Conservation (phyloP, 1,140 invertebrate species). For the Pseudobourletiella spinata region DNA sequence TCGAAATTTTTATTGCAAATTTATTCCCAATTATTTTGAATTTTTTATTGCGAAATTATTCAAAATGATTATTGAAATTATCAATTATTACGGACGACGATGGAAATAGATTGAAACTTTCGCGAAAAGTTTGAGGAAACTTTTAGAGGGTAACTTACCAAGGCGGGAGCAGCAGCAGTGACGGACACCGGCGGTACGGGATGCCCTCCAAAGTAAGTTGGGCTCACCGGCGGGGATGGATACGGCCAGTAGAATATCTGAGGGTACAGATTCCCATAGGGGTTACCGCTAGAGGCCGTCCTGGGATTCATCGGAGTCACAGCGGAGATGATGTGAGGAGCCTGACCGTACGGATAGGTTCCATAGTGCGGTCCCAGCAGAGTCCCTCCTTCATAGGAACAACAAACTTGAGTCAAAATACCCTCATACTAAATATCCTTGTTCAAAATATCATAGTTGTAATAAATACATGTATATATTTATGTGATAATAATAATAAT, state of each 20-base stretch:
- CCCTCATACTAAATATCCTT: neutral
- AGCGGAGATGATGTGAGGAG: conserved; percentile 42
- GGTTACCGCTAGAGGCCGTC: conserved; percentile 43
- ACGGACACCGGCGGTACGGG: conserved; percentile 17
- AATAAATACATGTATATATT: too few relatives aligned
- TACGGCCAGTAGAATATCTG: conserved; percentile 49
- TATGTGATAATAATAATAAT: too few relatives aligned
- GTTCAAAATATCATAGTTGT: too few relatives aligned
- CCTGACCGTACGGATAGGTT: conserved; percentile 41
- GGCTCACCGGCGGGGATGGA: conserved; percentile 82
- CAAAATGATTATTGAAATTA: too few relatives aligned
- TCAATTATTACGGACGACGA: too few relatives aligned
- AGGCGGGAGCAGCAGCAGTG: conserved; percentile 13
- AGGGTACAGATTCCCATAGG: conserved; percentile 36
- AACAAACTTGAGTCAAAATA: neutral
- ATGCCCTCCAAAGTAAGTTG: conserved; percentile 44
- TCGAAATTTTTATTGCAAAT: too few relatives aligned
- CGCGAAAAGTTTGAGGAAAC: too few relatives aligned
- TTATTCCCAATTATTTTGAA: too few relatives aligned
- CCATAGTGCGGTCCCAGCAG: conserved; percentile 36
- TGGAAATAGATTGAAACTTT: too few relatives aligned
- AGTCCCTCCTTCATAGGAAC: conserved; percentile 13
- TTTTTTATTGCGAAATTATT: too few relatives aligned
- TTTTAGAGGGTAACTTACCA: conserved; percentile 12
- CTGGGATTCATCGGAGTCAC: conserved; percentile 47